Base-by-base conservation (phyloP, 1,140 invertebrate species). In the Drosophila lacertosa region DNA sequence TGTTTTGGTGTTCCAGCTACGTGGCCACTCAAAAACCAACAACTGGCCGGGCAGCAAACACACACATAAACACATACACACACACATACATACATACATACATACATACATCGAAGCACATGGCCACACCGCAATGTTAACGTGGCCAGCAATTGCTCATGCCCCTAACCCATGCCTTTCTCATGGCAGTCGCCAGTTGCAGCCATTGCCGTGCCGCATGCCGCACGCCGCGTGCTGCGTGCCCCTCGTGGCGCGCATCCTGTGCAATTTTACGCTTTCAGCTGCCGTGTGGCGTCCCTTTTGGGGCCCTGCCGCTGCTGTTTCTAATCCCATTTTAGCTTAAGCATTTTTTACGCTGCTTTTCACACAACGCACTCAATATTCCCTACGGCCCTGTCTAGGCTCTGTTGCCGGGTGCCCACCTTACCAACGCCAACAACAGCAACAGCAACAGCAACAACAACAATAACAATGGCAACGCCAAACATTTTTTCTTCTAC, bases 271-370 rank as follows among this genome's bases (percentile, higher is more conserved):
- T 47, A 9, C 44, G 32, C 26, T 42, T 42, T 16, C 44, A 33
- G 42, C 44, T 29, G 53, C 33, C 53, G 40, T 58, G 53, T 58
- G 47, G 24, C 47, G 6, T 37, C 35, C 33, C 40, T 54, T 47
- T 74, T 59, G 58, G 48, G 54, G 71, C 20, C 55, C 58, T 59
- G 75, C 74, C 53, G 24, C 33, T 66, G 54, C 42, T 84, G 81
- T 58, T 86, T 74, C 68, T 88, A 88, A 88, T 86, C 77, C 82
- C 82, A 86, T 88, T 86, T 81, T 81, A 65, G 81, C 81, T 88
- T 67, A 88, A 86, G 81, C 74, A 74, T 84, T 84, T 82, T 86
- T 74, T 72, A 68, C 67, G 64, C 78, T 79, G 72, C 77, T 69
- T 58, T 79, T 79, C 77, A 62, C 74, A 58, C 55, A 42, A 45